These are phyloP conservation scores for Saguinus oedipus DNA, from an alignment of 2,797 vertebrate genomes.

Conservation along the genomic window DNA sequence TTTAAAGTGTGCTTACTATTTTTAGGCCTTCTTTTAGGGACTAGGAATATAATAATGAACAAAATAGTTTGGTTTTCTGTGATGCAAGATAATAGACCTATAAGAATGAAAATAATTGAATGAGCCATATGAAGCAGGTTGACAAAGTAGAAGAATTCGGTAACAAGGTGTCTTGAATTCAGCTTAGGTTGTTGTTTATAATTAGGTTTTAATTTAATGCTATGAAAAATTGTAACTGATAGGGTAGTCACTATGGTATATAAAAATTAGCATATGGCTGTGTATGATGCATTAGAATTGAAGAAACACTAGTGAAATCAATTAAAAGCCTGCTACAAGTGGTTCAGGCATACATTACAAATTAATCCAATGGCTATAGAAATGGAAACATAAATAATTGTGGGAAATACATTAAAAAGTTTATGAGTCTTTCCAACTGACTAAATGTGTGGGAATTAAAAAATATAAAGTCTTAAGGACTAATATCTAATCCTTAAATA, in stretches of 20 bases:
- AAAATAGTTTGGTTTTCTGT: conserved; percentile 8
- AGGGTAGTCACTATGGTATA: not conserved
- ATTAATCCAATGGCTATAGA: not conserved
- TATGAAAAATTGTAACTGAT: not conserved
- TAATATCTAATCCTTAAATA: not conserved
- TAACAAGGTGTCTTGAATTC: not conserved
- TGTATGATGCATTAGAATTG: not conserved
- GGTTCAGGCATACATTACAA: not conserved
- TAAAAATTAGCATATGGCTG: not conserved
- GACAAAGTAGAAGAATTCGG: not conserved
- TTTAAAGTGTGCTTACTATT: not conserved
- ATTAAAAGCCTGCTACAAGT: not conserved
- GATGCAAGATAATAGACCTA: not conserved
- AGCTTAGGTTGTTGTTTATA: not conserved
- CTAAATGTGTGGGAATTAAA: not conserved
- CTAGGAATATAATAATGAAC: not conserved
- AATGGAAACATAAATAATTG: not conserved
- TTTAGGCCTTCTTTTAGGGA: not conserved
- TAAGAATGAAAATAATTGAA: not conserved
- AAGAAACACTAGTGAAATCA: not conserved
- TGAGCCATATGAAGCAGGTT: not conserved
- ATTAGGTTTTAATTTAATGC: not conserved
- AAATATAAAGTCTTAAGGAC: not conserved
- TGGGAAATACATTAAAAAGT: not conserved
- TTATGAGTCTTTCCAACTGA: not conserved